Conservation (phyloP, 2,113 vertebrate species). For the Mesoclemmys tuberculata region DNA sequence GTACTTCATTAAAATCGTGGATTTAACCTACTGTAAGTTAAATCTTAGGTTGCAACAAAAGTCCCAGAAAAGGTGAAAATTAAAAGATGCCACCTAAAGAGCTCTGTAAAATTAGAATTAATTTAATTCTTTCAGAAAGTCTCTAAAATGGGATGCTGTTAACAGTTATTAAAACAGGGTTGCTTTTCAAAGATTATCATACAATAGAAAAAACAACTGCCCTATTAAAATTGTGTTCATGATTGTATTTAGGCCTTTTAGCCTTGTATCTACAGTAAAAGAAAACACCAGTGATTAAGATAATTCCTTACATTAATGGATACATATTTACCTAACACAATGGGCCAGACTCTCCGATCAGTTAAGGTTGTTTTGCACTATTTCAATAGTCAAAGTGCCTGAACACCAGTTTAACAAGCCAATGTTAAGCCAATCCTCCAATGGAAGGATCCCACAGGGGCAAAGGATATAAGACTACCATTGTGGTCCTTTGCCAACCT, state of each 20-base stretch:
- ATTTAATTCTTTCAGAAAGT: constrained; percentile 30
- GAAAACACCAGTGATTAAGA: neutral
- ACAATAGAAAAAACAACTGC: neutral
- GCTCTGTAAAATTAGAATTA: constrained; percentile 53
- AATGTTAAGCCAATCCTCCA: too few relatives aligned
- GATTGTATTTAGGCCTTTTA: neutral
- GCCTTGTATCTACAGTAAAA: neutral
- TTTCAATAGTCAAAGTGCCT: neutral
- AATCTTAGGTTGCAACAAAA: constrained; percentile 68
- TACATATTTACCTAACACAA: rapidly evolving
- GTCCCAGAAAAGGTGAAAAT: constrained; percentile 64
- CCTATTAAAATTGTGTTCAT: neutral
- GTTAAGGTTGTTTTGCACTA: neutral
- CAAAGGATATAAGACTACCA: too few relatives aligned
- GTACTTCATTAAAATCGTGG: constrained; percentile 72
- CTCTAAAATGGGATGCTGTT: neutral
- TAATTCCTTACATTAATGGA: neutral
- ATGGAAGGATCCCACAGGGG: neutral
- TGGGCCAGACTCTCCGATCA: neutral
- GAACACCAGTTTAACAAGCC: neutral
- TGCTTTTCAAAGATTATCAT: constrained; percentile 17
- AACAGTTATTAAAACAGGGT: neutral
- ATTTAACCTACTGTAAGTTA: constrained; percentile 65
- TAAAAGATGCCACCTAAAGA: constrained; percentile 64
- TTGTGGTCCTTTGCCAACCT: neutral